Evolutionary conservation across 1,140 invertebrate genomes (phyloP), one percentile per base, ranked within the genome.

Genomic region (Colletes gigas): DNA sequence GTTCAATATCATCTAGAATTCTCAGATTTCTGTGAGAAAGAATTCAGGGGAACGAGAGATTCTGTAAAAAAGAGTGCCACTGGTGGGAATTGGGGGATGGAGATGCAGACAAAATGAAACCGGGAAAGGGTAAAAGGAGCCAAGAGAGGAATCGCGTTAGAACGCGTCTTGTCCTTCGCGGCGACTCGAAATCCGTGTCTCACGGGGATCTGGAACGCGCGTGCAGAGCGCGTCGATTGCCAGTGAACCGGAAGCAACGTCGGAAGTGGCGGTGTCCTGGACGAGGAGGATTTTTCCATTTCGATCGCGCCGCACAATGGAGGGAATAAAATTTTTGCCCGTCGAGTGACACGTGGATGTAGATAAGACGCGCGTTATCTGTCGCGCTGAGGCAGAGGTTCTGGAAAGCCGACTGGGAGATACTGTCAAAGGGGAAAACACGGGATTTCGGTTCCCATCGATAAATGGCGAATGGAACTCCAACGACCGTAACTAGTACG

Each of bases 271-370:
- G 75, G 65, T 79, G 69, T 70, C 62, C 60, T 17, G 78, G 44
- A 10, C 55, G 70, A 62, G 55, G 47, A 55, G 67, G 66, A 85
- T 76, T 85, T 47, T 81, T 84, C 21, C 79, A 76, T 77, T 72
- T 78, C 69, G 83, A 84, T 84, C 80, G 80, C 62, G 69, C 82
- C 80, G 80, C 82, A 78, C 74, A 65, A 30, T 30, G 69, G 54
- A 41, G 52, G n/a, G 78, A 82, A 86, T 86, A 85, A 85, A 85
- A 84, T 86, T 78, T 69, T 55, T 63, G 63, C 14, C 15, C 1
- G 39, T 17, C 60, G 79, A 68, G 60, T 69, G 76, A 80, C 50
- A 50, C 54, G 15, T n/a, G 62, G 62, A 60, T 68, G 55, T 62
- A 60, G 81, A 67, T 84, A 83, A 76, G 50, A 41, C 30, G 69